Evolutionary conservation across 1,140 invertebrate species (phyloP).

Genomic region (Olivierus martensii): DNA sequence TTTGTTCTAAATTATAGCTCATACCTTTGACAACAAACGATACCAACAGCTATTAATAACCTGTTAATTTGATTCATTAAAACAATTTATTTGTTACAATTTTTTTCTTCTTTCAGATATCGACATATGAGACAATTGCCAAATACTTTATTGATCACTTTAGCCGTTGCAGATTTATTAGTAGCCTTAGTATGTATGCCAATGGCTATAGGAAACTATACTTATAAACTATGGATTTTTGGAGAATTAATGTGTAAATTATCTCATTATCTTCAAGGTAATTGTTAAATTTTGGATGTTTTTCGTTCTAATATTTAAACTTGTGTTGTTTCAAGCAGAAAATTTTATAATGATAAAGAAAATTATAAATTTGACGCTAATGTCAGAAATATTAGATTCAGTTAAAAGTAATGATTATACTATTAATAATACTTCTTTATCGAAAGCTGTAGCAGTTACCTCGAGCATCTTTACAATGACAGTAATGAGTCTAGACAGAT

Average conservation of each 20-base stretch:
- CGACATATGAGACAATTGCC: conserved; percentile 12
- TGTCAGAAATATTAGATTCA: too few species aligned
- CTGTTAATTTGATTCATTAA: neutral
- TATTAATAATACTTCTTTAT: too few species aligned
- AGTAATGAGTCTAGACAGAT: conserved; percentile 56
- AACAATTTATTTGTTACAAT: too few species aligned
- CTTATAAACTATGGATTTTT: conserved; percentile 52
- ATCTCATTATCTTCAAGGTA: conserved; percentile 56
- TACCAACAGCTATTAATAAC: neutral
- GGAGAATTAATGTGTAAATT: conserved; percentile 56
- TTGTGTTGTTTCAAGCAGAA: too few species aligned
- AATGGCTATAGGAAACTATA: conserved; percentile 47
- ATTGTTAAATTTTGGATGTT: conserved; percentile 9
- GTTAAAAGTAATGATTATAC: too few species aligned
- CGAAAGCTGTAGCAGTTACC: conserved; percentile 52
- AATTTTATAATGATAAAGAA: too few species aligned
- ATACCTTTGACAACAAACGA: neutral
- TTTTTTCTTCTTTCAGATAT: conserved; percentile 4
- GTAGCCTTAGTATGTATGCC: conserved; percentile 19
- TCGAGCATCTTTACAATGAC: conserved; percentile 63
- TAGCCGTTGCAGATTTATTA: conserved; percentile 10
- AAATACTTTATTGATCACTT: conserved; percentile 8
- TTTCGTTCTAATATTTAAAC: too few species aligned
- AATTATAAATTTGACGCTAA: too few species aligned
- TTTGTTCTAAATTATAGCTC: neutral